Evolutionary conservation across 2,113 vertebrate genomes (phyloP), one percentile per base, ranked within the genome.

Genomic region (Astatotilapia flaviijosephi): DNA sequence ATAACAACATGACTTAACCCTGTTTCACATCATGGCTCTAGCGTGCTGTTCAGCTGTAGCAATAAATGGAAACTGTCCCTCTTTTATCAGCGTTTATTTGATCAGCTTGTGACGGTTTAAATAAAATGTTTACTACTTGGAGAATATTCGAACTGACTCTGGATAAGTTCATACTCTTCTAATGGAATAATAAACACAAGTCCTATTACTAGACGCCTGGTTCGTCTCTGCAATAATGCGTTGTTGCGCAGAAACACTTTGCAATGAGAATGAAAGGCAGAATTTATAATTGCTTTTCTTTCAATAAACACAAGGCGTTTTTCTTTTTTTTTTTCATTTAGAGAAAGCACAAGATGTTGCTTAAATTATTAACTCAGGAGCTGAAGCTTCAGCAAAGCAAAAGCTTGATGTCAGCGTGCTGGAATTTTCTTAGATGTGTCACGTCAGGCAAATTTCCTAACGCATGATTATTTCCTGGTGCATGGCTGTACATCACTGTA

Each of bases 221-320:
- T 45, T 84, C 14, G 15, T 55, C 42, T 47, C 70, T 79, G 23
- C 45, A 35, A 70, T 83, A 51, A 84, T 83, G 81, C 35, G 84
- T 3, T 62, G 28, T 60, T 82, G 54, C 79, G 75, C 42, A 85
- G 51, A 82, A 75, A 75, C 70, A 80, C 85, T 88, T 75, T 13
- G 54, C 84, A 90, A 94, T 89, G 45, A 60, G 79, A 89, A 73
- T 54, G 86, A 92, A 86, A 65, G 79, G 58, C 55, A 86, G 86
- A 90, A 93, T 92, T 93, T 80, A 45, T 42, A 81, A 56, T 54
- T 56, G 55, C 14, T 33, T 82, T 83, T 83, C 31, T 47, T 62
- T 35, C 19, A 51, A 35, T 37, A 37, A 65, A 51, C 26, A 21
- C 35, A 65, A 28, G 17, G 10, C 10, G 31, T 28, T 86, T 45